These are phyloP conservation scores for Cecropterus lyciades DNA, from an alignment of 1,140 invertebrate species.

Conservation along the genomic window DNA sequence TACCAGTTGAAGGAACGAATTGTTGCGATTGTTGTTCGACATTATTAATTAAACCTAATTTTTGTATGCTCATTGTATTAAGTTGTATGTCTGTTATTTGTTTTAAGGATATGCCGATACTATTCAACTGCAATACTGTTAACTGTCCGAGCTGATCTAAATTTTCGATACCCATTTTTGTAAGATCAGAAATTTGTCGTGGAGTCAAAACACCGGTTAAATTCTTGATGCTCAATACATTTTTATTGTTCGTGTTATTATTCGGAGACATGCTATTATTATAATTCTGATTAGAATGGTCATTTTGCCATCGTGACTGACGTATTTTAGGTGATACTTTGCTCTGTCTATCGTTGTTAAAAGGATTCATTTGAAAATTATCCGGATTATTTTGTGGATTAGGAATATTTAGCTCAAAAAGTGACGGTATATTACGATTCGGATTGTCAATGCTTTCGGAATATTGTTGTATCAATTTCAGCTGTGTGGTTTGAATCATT, in stretches of 20 bases:
- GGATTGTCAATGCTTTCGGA: slow-evolving; percentile 63
- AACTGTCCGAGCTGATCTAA: slow-evolving; percentile 85
- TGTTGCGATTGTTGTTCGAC: slow-evolving; percentile 56
- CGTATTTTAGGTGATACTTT: slow-evolving; percentile 84
- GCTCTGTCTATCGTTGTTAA: slow-evolving; percentile 70
- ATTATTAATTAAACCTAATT: slow-evolving; percentile 80
- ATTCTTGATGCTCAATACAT: slow-evolving; percentile 84
- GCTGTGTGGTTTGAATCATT: slow-evolving; percentile 89
- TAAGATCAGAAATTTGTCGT: slow-evolving; percentile 84
- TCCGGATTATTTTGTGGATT: slow-evolving; percentile 73
- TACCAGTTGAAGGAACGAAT: slow-evolving; percentile 49
- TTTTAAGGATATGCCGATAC: slow-evolving; percentile 84
- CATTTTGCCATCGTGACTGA: slow-evolving; percentile 86
- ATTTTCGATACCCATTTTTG: slow-evolving; percentile 85
- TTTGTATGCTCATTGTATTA: slow-evolving; percentile 85
- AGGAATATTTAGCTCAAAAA: slow-evolving; percentile 85
- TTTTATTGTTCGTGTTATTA: slow-evolving; percentile 52
- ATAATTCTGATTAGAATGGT: slow-evolving; percentile 65
- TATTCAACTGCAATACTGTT: slow-evolving; percentile 85
- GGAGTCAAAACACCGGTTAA: slow-evolving; percentile 83
- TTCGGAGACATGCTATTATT: slow-evolving; percentile 71
- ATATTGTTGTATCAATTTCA: slow-evolving; percentile 86
- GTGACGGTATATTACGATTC: slow-evolving; percentile 81
- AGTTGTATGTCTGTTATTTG: slow-evolving; percentile 86
- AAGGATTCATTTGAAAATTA: slow-evolving; percentile 54